A percentile compares a stretch with the other conserved stretches of the same genome.
These are phyloP conservation scores for Grus americana DNA, from an alignment of 2,113 vertebrate species.

Conservation along the genomic window DNA sequence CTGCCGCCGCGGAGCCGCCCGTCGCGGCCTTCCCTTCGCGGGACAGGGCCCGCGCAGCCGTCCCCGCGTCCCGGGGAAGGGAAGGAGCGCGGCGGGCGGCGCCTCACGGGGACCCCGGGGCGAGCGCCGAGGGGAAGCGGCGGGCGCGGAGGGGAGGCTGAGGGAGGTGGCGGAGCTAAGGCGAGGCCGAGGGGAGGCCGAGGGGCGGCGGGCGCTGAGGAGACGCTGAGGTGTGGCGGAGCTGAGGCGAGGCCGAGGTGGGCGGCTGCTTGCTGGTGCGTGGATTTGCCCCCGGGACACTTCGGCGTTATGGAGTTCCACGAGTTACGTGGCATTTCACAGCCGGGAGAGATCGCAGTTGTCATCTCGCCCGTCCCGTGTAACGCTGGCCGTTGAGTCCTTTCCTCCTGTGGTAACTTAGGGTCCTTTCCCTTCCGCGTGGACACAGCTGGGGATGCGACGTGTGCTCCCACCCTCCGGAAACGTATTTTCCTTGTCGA, in stretches of 20 bases:
- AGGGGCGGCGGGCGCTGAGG: neutral
- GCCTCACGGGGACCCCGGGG: neutral
- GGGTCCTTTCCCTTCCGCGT: accelerated
- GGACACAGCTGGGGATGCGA: neutral
- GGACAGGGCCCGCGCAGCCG: neutral
- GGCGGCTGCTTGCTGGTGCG: neutral
- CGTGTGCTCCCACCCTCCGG: neutral
- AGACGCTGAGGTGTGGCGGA: neutral
- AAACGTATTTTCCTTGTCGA: neutral
- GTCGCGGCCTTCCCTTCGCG: neutral
- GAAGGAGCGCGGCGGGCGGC: neutral
- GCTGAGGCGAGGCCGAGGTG: neutral
- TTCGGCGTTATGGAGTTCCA: accelerated
- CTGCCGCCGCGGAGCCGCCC: neutral
- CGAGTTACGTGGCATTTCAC: neutral
- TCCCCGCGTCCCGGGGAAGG: no score
- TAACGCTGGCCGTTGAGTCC: accelerated
- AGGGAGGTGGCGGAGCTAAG: neutral
- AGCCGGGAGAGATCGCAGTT: no score
- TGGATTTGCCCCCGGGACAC: neutral
- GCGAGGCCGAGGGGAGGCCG: neutral
- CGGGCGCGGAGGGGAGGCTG: neutral
- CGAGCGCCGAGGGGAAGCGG: neutral
- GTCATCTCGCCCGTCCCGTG: neutral
- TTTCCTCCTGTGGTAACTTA: accelerated